A percentile compares a stretch with the other conserved stretches of the same genome.
Evolutionary conservation across 1,140 invertebrate species (phyloP).

Genomic region (Heliothis subflexa): DNA sequence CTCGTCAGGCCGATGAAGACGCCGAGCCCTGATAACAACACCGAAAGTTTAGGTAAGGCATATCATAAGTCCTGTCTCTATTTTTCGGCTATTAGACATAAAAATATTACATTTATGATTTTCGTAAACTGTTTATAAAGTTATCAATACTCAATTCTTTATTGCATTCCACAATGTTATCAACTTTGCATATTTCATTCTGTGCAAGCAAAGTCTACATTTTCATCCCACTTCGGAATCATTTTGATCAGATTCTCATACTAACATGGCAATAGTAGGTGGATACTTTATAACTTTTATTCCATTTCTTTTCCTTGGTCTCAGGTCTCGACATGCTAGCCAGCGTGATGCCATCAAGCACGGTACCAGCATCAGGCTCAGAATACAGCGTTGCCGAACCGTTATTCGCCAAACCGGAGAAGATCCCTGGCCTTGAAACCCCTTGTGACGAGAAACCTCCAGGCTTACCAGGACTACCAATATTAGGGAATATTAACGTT

Average conservation of each 20-base stretch:
- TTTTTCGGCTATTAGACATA: too few species aligned
- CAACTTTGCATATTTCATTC: too few species aligned
- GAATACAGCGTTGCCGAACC: constrained; percentile 83
- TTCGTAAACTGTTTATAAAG: too few species aligned
- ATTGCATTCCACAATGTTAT: too few species aligned
- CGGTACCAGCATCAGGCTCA: constrained; percentile 87
- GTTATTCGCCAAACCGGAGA: constrained; percentile 64
- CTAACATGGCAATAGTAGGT: too few species aligned
- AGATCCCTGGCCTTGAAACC: constrained; percentile 73
- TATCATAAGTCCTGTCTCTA: too few species aligned
- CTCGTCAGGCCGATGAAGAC: constrained; percentile 58
- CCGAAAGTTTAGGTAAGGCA: constrained; percentile 73
- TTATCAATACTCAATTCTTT: too few species aligned
- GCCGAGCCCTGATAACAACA: constrained; percentile 69
- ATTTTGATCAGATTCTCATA: too few species aligned
- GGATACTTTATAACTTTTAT: background rate
- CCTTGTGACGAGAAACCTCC: constrained; percentile 71
- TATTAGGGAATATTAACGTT: constrained; percentile 89
- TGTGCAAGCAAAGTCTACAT: too few species aligned
- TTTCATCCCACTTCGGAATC: too few species aligned
- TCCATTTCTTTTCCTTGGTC: background rate
- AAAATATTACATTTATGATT: too few species aligned
- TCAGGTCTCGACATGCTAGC: constrained; percentile 87
- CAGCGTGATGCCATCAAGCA: constrained; percentile 88
- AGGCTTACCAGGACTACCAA: constrained; percentile 51